Evolutionary conservation across 2,888 invertebrate species (phyloP), one percentile per base, ranked within the genome.

Genomic region (Orchestes rusci): DNA sequence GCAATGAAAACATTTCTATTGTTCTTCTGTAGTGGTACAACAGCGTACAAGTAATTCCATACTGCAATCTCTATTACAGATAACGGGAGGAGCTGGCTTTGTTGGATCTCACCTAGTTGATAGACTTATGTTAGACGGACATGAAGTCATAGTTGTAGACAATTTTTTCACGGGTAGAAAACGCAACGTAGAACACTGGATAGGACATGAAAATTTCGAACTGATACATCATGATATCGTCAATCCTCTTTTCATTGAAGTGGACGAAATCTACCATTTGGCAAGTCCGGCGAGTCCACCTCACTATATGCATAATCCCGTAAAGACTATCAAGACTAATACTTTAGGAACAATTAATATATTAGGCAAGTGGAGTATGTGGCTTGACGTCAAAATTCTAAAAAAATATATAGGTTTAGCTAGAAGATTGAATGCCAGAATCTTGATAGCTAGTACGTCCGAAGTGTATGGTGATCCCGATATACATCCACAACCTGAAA

Each of bases 231-330:
- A 99, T 68, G 99, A 99, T 63, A 94, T 99, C 60, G 96, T 99
- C 1, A 94, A 97, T 70, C 92, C 97, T 15, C 73, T 99, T 32
- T 97, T 88, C 68, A 85, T 97, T 51, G 99, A 99, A 78, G 95
- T 96, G 39, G 88, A 89, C 68, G 88, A 99, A 73, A 96, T 99
- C 61, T 99, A 97, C 68, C 97, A 99, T 67, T 74, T 99, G 62
- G 99, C 99, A 13, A 96, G 96, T 64, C 99, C 99, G 7, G 99
- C 99, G 1, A 95, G 95, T 56, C 99, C 99, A 16, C 96, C 95
- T 0, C 97, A 99, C 72, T 99, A 99, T 65, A 99, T 99, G 99
- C 86, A 89, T 64, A 99, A 99, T 74, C 97, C 99, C 19, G 96
- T 99, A 2, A 99, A 99, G 71, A 99, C 99, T 12, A 91, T 99